Evolutionary conservation across 1,140 invertebrate species (phyloP).

Genomic region (Spodoptera frugiperda): DNA sequence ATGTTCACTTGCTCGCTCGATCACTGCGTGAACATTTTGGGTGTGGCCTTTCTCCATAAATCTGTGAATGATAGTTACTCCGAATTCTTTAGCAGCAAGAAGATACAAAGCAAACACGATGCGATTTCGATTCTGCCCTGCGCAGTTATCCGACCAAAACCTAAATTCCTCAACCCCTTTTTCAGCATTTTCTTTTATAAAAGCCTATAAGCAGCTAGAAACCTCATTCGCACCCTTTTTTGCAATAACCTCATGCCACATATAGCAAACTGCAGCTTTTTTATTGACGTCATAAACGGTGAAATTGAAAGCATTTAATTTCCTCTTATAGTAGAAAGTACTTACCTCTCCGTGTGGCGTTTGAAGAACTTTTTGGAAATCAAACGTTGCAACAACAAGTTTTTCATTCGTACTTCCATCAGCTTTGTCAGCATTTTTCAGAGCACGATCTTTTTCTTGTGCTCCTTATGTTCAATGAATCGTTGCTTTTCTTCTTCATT

Average conservation of each 20-base stretch:
- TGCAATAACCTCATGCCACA: background rate
- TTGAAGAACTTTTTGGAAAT: constrained; percentile 5
- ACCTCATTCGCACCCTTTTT: background rate
- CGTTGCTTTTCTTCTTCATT: background rate
- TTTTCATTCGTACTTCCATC: background rate
- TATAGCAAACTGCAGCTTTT: background rate
- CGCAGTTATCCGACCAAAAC: constrained; percentile 18
- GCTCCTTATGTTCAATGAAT: background rate
- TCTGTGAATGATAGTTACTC: background rate
- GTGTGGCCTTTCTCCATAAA: constrained; percentile 5
- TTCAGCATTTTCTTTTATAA: background rate
- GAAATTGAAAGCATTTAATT: background rate
- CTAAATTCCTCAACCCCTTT: background rate
- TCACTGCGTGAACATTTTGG: background rate
- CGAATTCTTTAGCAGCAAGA: background rate
- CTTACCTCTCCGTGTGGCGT: background rate
- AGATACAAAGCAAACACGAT: background rate
- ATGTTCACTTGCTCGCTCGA: background rate
- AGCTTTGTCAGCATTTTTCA: background rate
- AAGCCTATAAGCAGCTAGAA: background rate
- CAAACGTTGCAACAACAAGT: constrained; percentile 4
- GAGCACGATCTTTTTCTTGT: background rate
- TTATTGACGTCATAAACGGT: background rate
- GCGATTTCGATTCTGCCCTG: background rate
- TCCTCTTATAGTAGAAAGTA: constrained; percentile 8